Base-by-base conservation (phyloP, 2,113 vertebrate genomes). In the Gymnorhina tibicen region DNA sequence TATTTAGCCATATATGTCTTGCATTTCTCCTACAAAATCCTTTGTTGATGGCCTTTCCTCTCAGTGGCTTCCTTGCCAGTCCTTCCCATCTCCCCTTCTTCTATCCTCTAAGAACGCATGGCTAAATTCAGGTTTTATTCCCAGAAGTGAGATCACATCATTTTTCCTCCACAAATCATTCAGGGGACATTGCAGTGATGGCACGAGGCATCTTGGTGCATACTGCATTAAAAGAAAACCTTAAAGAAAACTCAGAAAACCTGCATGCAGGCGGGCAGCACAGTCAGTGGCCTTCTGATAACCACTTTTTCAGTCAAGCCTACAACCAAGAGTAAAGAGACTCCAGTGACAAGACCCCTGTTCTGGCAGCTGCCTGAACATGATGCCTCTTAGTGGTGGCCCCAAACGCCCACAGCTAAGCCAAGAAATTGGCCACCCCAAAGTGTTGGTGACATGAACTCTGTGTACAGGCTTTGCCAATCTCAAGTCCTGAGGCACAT, bases 1-100 rank as follows among this genome's bases (percentile, higher is more conserved):
- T 83, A 95, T 95, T 94, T 89, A 83, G 75, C 73, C 47, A 53
- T 85, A 7, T 80, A 95, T 49, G 50, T 72, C 55, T 87, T 50
- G 41, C 64, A 68, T 67, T 85, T 84, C 67, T 91, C 69, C 67
- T 41, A 81, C 56, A 91, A 88, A 90, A 91, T 16, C 13, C 21
- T 85, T 85, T 89, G 56, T 35, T 77, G 86, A 85, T 50, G 37
- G 32, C 46, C 72, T 87, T 85, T 47, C 60, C 76, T 89, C 49
- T 84, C 50, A 87, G 55, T 23, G 22, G 19, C 47, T 70, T 83
- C 64, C 23, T 67, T 55, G 49, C 44, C 4, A 5, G n/a, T 69
- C 75, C 77, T 77, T 77, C 84, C 47, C 32, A 83, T 60, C 56
- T 89, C 53, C 9, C 27, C 26, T 63, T 77, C 53, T 68, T 90